Percentiles rank a stretch among this genome's conserved stretches.
Evolutionary conservation across 2,797 vertebrate species (phyloP).

Genomic region (Periophthalmus magnuspinnatus): DNA sequence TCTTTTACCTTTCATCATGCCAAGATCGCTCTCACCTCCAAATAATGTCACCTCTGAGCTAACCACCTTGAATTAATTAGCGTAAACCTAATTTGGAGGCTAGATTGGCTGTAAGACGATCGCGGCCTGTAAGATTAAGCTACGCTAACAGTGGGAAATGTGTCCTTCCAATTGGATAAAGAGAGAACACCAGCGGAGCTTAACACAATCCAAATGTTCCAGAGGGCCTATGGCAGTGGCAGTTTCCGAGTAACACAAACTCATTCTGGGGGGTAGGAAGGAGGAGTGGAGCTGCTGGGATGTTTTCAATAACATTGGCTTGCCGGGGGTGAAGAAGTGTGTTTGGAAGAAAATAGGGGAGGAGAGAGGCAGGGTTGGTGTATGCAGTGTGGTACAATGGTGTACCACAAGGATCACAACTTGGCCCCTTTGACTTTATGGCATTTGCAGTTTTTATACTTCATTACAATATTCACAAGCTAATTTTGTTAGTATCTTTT

Average conservation of each 20-base stretch:
- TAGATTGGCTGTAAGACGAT: constrained; percentile 15
- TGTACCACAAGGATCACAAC: constrained; percentile 41
- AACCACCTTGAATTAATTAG: constrained; percentile 59
- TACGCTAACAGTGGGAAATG: constrained; percentile 31
- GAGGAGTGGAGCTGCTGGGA: constrained; percentile 49
- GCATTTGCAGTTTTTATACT: constrained; percentile 47
- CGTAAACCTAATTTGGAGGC: constrained; percentile 32
- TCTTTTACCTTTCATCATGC: background rate
- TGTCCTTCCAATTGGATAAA: constrained; percentile 44
- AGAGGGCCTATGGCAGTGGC: background rate
- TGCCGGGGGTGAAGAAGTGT: constrained; percentile 54
- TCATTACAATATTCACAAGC: constrained; percentile 55
- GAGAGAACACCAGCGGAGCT: constrained; percentile 30
- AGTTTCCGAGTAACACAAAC: constrained; percentile 49
- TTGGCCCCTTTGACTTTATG: constrained; percentile 35
- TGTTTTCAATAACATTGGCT: constrained; percentile 65
- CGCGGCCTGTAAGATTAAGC: constrained; percentile 29
- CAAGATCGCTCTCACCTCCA: constrained; percentile 2
- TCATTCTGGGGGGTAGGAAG: constrained; percentile 62
- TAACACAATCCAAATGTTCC: constrained; percentile 53
- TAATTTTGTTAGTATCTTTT: constrained; percentile 20
- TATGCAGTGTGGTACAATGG: constrained; percentile 13
- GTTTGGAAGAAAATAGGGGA: constrained; percentile 18
- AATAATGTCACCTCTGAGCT: constrained; percentile 44
- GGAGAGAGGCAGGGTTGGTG: constrained; percentile 7